Evolutionary conservation across 2,797 vertebrate species (phyloP).

Genomic region (Allobates femoralis): DNA sequence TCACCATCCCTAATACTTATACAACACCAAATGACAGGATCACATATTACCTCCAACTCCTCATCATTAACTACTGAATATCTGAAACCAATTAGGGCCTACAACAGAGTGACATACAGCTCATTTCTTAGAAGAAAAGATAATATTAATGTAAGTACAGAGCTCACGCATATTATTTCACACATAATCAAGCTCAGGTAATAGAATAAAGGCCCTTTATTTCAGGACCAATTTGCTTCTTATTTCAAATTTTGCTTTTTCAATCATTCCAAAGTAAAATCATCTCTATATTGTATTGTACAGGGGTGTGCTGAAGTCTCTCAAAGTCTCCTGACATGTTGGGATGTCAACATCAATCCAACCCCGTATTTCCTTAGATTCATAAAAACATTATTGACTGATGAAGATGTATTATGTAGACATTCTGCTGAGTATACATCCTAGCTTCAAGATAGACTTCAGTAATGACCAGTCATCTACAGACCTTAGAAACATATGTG

Average conservation of each 20-base stretch:
- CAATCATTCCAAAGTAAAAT: not conserved
- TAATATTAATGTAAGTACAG: slow-evolving; percentile 23
- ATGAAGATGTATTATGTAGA: not conserved
- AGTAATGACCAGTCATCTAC: not conserved
- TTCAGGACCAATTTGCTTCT: slow-evolving; percentile 4
- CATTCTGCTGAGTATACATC: not conserved
- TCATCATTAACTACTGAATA: slow-evolving; percentile 52
- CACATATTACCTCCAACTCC: slow-evolving; percentile 45
- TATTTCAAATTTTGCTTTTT: not conserved
- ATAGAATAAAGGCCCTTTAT: slow-evolving; percentile 21
- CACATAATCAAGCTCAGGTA: slow-evolving; percentile 37
- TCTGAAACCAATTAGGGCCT: slow-evolving; percentile 50
- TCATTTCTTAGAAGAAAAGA: slow-evolving; percentile 8
- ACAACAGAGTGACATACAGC: slow-evolving; percentile 27
- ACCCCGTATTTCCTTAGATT: not conserved
- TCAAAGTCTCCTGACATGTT: not conserved
- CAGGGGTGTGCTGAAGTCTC: not conserved
- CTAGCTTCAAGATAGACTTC: not conserved
- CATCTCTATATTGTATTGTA: not conserved
- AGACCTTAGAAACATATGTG: not conserved
- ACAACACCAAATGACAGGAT: slow-evolving; percentile 49
- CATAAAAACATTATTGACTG: slow-evolving; percentile 12
- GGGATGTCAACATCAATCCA: not conserved
- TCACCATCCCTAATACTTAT: slow-evolving; percentile 44
- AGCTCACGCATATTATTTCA: slow-evolving; percentile 20